phyloP scores from a whole-genome alignment of 2,797 vertebrate species.

The Intellagama lesueurii region DNA sequence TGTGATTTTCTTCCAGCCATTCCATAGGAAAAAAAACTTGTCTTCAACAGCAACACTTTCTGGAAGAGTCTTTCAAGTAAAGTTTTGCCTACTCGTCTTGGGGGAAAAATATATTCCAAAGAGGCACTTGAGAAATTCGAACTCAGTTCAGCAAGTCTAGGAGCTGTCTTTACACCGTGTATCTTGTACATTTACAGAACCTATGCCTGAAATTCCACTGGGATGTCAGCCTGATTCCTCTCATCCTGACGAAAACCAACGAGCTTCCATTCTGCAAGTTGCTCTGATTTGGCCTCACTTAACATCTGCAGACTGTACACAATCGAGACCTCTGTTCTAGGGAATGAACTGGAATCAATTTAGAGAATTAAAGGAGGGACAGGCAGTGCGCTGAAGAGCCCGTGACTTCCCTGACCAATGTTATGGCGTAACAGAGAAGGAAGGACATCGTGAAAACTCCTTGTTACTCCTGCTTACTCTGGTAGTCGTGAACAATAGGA shows the following conservation, averaged over 20 bases:
- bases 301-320: not conserved
- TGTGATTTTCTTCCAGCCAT: not conserved
- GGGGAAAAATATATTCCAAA: not conserved
- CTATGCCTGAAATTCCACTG: slow-evolving; percentile 27
- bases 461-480: too few relatives aligned
- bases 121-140: not conserved
- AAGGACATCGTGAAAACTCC: too few relatives aligned
- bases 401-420: too few relatives aligned
- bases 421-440: too few relatives aligned
- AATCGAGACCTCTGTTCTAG: not conserved
- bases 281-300: not conserved
- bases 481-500: too few relatives aligned
- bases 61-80: not conserved
- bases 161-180: not conserved
- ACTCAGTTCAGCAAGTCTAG: not conserved
- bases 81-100: not conserved
- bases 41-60: not conserved
- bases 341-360: too few relatives aligned
- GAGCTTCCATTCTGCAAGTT: not conserved
- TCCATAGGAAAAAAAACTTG: too few relatives aligned
- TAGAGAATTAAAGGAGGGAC: too few relatives aligned
- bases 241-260: slow-evolving; percentile 7
- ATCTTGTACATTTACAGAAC: not conserved
- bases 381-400: too few relatives aligned
- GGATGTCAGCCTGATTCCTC: not conserved